These are phyloP conservation scores for Pseudococcus viburni DNA, from an alignment of 2,888 invertebrate species.

Conservation along the genomic window DNA sequence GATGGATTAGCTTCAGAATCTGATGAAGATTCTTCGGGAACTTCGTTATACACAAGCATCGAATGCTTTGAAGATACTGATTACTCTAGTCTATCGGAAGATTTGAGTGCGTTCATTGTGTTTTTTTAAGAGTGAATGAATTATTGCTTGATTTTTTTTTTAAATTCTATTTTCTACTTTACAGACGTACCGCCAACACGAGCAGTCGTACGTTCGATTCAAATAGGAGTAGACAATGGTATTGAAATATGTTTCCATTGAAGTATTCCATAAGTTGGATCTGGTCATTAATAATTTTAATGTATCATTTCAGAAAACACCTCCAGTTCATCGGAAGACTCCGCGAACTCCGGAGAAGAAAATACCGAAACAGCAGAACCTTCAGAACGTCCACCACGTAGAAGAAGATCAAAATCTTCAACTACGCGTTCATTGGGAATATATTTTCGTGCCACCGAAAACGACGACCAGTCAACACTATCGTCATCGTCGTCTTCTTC, in stretches of 20 bases:
- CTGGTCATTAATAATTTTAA: not conserved
- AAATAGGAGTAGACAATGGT: not conserved
- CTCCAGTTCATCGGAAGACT: not conserved
- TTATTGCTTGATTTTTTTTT: too few relatives aligned
- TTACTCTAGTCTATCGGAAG: constrained; percentile 64
- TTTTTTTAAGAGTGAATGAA: not conserved
- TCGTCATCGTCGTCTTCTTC: not conserved
- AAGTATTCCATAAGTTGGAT: not conserved
- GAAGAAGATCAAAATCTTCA: constrained; percentile 9
- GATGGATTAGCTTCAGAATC: constrained; percentile 76
- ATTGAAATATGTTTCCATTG: not conserved
- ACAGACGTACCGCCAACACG: not conserved
- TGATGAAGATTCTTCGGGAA: constrained; percentile 38
- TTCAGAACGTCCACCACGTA: not conserved
- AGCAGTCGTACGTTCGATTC: not conserved
- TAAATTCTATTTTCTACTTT: too few relatives aligned
- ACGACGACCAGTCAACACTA: constrained; percentile 7
- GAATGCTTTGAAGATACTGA: constrained; percentile 49
- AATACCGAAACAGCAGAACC: not conserved
- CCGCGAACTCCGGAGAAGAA: not conserved
- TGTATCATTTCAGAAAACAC: not conserved
- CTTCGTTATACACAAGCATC: constrained; percentile 24
- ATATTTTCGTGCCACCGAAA: constrained; percentile 21
- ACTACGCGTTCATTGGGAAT: not conserved
- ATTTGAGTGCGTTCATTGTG: constrained; percentile 13